A percentile compares a stretch with the other conserved stretches of the same genome.
These are phyloP conservation scores for Molossus molossus DNA, from an alignment of 2,797 vertebrate species.

Conservation along the genomic window DNA sequence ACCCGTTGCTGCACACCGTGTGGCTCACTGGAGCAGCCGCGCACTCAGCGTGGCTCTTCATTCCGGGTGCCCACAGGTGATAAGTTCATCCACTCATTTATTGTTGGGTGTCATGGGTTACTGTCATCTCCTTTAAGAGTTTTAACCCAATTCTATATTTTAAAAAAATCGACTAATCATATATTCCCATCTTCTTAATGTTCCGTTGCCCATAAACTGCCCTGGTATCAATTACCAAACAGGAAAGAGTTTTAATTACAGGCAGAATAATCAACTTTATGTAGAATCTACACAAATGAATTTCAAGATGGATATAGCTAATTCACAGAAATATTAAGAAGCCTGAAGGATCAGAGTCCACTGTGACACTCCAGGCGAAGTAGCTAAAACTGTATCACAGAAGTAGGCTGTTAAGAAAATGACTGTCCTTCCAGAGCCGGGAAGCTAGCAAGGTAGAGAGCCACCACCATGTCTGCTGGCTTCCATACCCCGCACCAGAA, in stretches of 20 bases:
- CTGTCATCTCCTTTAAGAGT: not conserved
- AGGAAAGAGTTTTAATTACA: slow-evolving; percentile 25
- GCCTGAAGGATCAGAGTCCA: not conserved
- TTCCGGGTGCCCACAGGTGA: not conserved
- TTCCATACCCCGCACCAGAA: not conserved
- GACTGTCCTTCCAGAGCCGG: not conserved
- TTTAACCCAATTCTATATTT: not conserved
- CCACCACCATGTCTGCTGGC: not conserved
- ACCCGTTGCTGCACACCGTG: not conserved
- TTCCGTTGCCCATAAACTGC: not conserved
- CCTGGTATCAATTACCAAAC: slow-evolving; percentile 9
- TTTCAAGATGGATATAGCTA: not conserved
- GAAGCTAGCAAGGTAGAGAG: not conserved
- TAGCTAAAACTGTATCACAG: not conserved
- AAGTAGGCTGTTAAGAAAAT: not conserved
- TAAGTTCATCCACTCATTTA: not conserved
- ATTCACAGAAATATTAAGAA: slow-evolving; percentile 5
- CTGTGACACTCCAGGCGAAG: not conserved
- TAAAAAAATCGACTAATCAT: not conserved
- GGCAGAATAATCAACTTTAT: not conserved
- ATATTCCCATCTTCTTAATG: not conserved
- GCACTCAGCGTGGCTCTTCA: not conserved
- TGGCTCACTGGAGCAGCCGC: not conserved
- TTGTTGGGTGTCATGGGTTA: not conserved
- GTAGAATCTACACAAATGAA: not conserved